Evolutionary conservation across 2,888 invertebrate species (phyloP), one percentile per base, ranked within the genome.

Genomic region (Megaustenia siamemsis): DNA sequence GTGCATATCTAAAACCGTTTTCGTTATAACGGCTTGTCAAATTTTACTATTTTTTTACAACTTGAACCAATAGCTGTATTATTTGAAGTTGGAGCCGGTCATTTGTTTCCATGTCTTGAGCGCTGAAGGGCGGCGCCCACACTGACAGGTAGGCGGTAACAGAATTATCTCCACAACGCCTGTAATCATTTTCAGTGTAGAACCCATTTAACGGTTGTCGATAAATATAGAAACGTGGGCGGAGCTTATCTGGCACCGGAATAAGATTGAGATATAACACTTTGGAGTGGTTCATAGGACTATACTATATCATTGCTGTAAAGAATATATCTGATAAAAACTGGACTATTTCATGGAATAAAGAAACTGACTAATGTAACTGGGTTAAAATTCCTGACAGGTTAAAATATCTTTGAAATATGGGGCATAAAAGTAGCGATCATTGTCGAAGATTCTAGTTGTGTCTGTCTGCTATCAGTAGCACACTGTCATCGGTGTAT

Each of bases 131-230:
- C 73, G 49, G 43, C 15, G 49, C 73, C 10, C 28, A 28, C 15
- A 32, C 28, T 75, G 73, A 38, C 73, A 49, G 73, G 49, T 75
- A 49, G 73, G 73, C 49, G 73, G n/a, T n/a, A 45, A n/a, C 49
- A 12, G 28, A 10, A 15, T 18, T 15, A 45, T 3, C 28, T 75
- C 4, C n/a, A 45, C 45, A 49, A 45, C 1, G 15, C 18, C 28
- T 18, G 24, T 5, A 32, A 75, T 32, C 45, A n/a, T 28, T 15
- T 6, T 32, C 32, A 49, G 73, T 12, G 4, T 49, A 4, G 73
- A 49, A 38, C 24, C 40, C 40, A 38, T 6, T n/a, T 18, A 38
- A 35, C 43, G 45, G 24, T 40, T 10, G 40, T 12, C n/a, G 73
- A 75, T 49, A 75, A 75, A 73, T 24, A n/a, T 28, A 49, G 49